Base-by-base conservation (phyloP, 2,888 invertebrate species). In the Lapara coniferarum region DNA sequence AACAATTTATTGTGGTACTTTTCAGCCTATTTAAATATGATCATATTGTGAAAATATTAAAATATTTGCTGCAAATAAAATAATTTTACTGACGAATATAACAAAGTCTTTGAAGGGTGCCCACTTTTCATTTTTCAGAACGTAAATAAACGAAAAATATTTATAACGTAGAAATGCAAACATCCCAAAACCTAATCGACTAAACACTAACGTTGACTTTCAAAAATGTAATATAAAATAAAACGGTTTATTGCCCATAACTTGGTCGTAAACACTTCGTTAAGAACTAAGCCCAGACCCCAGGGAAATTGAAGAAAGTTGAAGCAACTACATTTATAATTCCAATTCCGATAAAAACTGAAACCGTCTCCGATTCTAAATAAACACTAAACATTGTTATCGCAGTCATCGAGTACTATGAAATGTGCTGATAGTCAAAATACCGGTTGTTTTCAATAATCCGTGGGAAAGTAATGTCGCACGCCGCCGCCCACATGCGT, bases 401-500 rank as follows among this genome's bases (percentile, higher is more conserved):
- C 78, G 79, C 78, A 79, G 78, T 78, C 80, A 85, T 81, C 81
- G 85, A 85, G 85, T 82, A 82, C 84, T 82, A 85, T 86, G 85
- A 37, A 19, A 83, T 85, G 80, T 78, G 77, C 74, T 78, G 77
- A 75, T 79, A 72, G 68, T 78, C 76, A 81, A 59, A 81, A 80
- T 81, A 78, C 75, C 79, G 78, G 77, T 71, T 81, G 85, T 86
- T 87, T 85, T 82, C 84, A 85, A 85, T 85, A 79, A 78, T 74
- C 82, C 90, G 91, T 91, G 91, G 90, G 91, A 91, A 91, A 85
- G 86, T 83, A 86, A 89, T 88, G 88, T 77, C 74, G 82, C 73
- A 72, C 77, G 76, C 76, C 72, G 69, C 72, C 73, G 72, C 53
- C 74, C 80, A 81, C 78, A 82, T 83, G 83, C 82, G 79, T 76